Base-by-base conservation (phyloP, 2,797 vertebrate species). In the Enteromius thamalakanensis region DNA sequence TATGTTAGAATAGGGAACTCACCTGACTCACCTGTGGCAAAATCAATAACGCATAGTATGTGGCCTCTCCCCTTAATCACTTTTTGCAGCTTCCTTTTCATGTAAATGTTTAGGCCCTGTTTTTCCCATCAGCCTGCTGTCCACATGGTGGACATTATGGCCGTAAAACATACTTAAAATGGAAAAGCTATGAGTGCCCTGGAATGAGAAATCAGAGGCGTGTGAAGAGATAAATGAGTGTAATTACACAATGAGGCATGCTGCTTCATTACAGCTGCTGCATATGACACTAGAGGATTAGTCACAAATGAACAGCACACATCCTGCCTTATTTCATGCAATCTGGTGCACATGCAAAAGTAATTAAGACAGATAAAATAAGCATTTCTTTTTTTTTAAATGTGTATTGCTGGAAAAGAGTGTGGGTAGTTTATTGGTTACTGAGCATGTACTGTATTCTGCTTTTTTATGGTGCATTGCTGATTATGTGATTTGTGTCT, bases 291-390 rank as follows among this genome's bases (percentile, higher is more conserved):
- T 87, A 85, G 88, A 89, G 88, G 84, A 89, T 34, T 86, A 72
- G 51, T 68, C 76, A 68, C 89, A 90, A 92, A 93, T 93, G 91
- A 93, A 92, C 89, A 79, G 88, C 88, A 87, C 91, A 90, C 89
- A 89, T 94, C 92, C 92, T 87, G 49, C 80, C 81, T 88, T 85
- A 85, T 88, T 84, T 82, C 10, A 6, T 68, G 47, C 40, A 9
- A 29, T 77, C 17, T 23, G 32, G 47, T 21, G 45, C 29, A 26
- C 21, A 32, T 8, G n/a, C 65, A 32, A 77, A 76, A 77, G 69
- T 70, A 81, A 65, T 76, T 81, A 65, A 82, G 4, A 45, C 40
- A 64, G 68, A 76, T 47, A 10, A 23, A 84, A 76, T 6, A 1
- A n/a, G 15, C 2, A 29, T 26, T 62, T 26, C 12, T 14, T 12